phyloP scores from a whole-genome alignment of 2,888 invertebrate genomes.

The Polietes domitor region DNA sequence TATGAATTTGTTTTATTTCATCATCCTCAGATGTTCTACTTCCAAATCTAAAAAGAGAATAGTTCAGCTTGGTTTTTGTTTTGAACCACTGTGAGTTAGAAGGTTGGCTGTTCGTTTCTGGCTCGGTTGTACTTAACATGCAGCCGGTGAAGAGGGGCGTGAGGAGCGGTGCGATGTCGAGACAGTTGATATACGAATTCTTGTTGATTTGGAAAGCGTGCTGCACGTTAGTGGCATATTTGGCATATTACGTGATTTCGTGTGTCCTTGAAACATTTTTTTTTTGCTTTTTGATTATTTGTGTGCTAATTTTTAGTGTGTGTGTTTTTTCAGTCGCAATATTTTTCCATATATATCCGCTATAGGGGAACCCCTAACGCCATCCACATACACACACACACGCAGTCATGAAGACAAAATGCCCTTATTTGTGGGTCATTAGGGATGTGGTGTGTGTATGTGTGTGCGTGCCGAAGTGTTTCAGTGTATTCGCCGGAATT shows the following conservation, averaged over 20 bases:
- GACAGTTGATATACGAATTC: not conserved
- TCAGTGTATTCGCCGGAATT: constrained; percentile 33
- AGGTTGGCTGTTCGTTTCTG: not conserved
- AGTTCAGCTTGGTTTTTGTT: constrained; percentile 19
- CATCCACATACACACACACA: constrained; percentile 3
- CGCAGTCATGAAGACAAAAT: not conserved
- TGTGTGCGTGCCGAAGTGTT: constrained; percentile 26
- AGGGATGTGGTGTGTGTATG: constrained; percentile 55
- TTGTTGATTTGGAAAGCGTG: constrained; percentile 53
- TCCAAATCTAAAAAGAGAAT: too few species aligned
- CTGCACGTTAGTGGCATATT: constrained; percentile 65
- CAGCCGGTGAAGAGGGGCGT: not conserved
- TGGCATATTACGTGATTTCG: constrained; percentile 67
- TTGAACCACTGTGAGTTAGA: constrained; percentile 3
- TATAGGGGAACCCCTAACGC: constrained; percentile 54
- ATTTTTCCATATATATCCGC: constrained; percentile 6
- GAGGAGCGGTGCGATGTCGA: not conserved
- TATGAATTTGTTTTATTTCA: too few species aligned
- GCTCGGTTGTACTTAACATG: not conserved
- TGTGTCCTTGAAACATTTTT: constrained; percentile 64
- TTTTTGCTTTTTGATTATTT: constrained; percentile 22
- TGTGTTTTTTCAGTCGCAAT: constrained; percentile 32
- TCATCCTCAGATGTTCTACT: too few species aligned
- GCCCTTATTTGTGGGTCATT: constrained; percentile 63
- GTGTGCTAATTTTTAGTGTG: constrained; percentile 21